A percentile compares a stretch with the other conserved stretches of the same genome.
Evolutionary conservation across 2,113 vertebrate genomes (phyloP).

Genomic region (Haplotaxodon microlepis): DNA sequence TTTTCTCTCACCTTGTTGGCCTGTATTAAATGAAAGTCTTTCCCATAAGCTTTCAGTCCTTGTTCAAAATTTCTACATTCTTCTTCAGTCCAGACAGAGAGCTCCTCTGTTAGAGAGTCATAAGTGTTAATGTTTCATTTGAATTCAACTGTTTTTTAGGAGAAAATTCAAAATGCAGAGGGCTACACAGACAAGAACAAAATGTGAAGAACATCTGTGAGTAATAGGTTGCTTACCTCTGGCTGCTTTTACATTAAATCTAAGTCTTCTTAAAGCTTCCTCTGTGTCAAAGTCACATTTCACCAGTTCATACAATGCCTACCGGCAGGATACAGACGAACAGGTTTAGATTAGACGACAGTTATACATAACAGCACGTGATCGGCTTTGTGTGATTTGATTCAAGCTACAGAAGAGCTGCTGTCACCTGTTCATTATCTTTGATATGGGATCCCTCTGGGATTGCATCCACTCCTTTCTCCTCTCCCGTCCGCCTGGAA

Average conservation of each 20-base stretch:
- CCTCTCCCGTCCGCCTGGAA: constrained; percentile 85
- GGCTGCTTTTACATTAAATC: constrained; percentile 91
- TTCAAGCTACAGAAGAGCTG: background rate
- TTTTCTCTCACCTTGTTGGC: constrained; percentile 86
- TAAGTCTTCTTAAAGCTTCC: constrained; percentile 88
- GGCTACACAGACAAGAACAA: too few relatives aligned
- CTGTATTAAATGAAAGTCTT: constrained; percentile 94
- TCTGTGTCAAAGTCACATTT: constrained; percentile 95
- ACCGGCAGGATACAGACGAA: constrained; percentile 13
- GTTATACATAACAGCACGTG: background rate
- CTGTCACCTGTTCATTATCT: constrained; percentile 90
- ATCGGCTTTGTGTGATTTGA: background rate
- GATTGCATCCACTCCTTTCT: constrained; percentile 88
- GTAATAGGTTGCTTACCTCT: constrained; percentile 75
- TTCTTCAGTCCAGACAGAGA: constrained; percentile 94
- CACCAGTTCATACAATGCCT: constrained; percentile 95
- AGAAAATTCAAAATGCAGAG: background rate
- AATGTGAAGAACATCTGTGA: background rate
- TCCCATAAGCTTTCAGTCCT: constrained; percentile 91
- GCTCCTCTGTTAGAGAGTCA: constrained; percentile 76
- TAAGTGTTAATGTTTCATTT: background rate
- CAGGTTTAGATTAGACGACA: background rate
- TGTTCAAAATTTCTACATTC: constrained; percentile 95
- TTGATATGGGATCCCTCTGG: constrained; percentile 93
- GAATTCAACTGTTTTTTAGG: background rate